phyloP scores from a whole-genome alignment of 2,113 vertebrate genomes.

The Sylvietta virens region DNA sequence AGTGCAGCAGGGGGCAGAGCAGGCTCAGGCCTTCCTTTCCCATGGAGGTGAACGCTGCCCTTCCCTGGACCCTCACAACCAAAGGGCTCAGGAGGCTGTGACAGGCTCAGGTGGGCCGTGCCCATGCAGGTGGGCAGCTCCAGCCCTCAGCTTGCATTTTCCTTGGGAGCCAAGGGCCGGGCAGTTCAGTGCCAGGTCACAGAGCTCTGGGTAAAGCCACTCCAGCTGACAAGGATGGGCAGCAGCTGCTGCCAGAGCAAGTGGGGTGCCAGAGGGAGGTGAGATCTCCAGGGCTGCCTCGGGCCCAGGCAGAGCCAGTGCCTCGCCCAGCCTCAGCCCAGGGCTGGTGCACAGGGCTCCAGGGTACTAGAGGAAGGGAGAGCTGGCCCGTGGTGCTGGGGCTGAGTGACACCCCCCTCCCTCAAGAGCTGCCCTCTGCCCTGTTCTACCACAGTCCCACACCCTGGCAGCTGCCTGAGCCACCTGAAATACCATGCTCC shows the following conservation, averaged over 20 bases:
- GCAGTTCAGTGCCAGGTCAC: neutral
- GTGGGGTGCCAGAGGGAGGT: accelerated
- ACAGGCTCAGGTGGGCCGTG: accelerated
- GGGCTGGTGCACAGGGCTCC: neutral
- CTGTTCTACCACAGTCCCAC: neutral
- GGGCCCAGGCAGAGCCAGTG: neutral
- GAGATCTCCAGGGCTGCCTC: neutral
- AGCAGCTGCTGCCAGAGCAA: neutral
- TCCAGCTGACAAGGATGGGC: neutral
- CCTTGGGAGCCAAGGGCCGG: neutral
- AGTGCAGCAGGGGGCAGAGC: neutral
- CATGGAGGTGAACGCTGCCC: accelerated
- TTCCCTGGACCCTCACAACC: neutral
- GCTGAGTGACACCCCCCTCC: neutral
- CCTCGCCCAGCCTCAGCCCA: neutral
- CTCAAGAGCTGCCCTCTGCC: neutral
- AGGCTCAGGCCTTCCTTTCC: neutral
- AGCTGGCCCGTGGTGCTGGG: neutral
- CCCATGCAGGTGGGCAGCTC: neutral
- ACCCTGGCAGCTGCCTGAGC: neutral
- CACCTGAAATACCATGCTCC: accelerated
- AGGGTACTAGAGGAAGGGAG: accelerated
- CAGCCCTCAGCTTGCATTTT: neutral
- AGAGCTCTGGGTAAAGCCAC: neutral
- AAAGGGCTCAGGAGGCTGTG: accelerated